phyloP scores from a whole-genome alignment of 2,797 vertebrate species.

The Orientallactaga sibirica region DNA sequence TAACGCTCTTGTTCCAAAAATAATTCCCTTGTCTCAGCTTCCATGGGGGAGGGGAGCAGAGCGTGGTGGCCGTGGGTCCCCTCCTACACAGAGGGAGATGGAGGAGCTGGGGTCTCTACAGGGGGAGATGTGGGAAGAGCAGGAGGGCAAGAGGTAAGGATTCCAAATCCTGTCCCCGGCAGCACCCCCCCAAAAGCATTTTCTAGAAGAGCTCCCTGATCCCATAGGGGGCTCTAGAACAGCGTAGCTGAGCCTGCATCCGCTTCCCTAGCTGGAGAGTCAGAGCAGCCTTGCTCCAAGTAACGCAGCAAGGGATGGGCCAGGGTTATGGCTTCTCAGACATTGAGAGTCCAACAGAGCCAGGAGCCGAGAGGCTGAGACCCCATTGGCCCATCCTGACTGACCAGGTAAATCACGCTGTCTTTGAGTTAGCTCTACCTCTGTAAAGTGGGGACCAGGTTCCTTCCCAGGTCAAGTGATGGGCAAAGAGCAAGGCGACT shows the following conservation, averaged over 20 bases:
- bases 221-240: not conserved
- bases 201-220: not conserved
- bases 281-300: not conserved
- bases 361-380: not conserved
- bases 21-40: conserved; percentile 85
- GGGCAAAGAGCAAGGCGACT: not conserved
- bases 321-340: not conserved
- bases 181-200: not conserved
- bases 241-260: rapidly evolving
- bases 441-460: not conserved
- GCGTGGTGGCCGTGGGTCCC: conserved; percentile 31
- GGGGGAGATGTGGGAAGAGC: not conserved
- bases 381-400: rapidly evolving
- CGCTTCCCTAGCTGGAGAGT: not conserved
- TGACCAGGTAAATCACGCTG: rapidly evolving
- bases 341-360: not conserved
- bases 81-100: not conserved
- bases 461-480: not conserved
- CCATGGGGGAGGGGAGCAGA: conserved; percentile 75
- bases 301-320: conserved; percentile 7
- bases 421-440: not conserved
- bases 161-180: not conserved
- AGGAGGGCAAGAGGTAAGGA: not conserved
- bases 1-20: conserved; percentile 89
- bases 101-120: conserved; percentile 36